Conservation (phyloP, 2,113 vertebrate genomes). For the Pterocles burchelli region DNA sequence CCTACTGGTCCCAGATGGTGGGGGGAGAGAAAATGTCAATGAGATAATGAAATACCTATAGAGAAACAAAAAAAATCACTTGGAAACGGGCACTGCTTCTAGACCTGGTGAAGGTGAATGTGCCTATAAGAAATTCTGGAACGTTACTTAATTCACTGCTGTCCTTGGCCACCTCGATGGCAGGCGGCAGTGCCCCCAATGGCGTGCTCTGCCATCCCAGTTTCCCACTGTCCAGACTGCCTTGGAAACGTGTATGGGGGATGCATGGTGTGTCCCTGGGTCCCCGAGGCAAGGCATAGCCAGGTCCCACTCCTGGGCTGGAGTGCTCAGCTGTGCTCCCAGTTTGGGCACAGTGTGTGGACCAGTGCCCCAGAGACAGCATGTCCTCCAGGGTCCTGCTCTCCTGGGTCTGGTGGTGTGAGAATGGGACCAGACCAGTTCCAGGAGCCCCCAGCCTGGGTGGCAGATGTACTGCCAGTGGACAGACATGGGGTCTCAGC, state of each 20-base stretch:
- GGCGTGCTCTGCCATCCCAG: not conserved
- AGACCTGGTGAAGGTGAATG: not conserved
- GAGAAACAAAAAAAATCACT: not conserved
- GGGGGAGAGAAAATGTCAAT: not conserved
- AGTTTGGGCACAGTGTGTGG: not conserved
- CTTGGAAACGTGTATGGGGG: not conserved
- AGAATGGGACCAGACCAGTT: not conserved
- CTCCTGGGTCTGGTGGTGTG: not conserved
- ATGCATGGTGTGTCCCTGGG: not conserved
- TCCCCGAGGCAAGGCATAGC: rapidly evolving
- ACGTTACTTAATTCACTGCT: not conserved
- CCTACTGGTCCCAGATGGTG: not conserved
- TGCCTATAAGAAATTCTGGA: not conserved
- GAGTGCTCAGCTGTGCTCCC: not conserved
- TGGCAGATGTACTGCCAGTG: not conserved
- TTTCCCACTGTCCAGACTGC: not conserved
- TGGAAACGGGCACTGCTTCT: not conserved
- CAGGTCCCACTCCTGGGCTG: not conserved
- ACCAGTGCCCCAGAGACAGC: not conserved
- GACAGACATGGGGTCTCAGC: not conserved
- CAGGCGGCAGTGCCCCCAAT: not conserved
- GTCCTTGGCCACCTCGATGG: rapidly evolving
- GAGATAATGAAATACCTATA: not conserved
- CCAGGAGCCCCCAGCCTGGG: not conserved
- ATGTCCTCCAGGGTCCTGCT: not conserved